These are phyloP conservation scores for Lycorma delicatula DNA, from an alignment of 1,140 invertebrate species.

Conservation along the genomic window DNA sequence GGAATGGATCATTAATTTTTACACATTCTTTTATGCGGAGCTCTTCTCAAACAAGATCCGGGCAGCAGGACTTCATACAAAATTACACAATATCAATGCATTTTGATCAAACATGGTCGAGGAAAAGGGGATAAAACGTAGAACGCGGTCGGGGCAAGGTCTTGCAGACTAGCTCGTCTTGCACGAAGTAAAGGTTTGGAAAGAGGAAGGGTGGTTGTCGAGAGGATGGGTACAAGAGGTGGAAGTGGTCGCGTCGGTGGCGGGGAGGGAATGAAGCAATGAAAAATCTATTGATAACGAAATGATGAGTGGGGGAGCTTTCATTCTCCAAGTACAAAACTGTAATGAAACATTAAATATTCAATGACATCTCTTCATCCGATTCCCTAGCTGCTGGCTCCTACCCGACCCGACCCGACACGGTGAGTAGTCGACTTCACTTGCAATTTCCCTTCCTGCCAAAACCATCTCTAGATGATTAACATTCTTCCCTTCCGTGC, in stretches of 20 bases:
- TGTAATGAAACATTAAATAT: conserved; percentile 20
- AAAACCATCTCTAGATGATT: no score
- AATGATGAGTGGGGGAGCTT: conserved; percentile 10
- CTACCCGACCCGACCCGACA: no score
- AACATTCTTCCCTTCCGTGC: no score
- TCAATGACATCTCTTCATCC: conserved; percentile 2
- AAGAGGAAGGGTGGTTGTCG: no score
- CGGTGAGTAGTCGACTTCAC: no score
- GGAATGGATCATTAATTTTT: conserved; percentile 19
- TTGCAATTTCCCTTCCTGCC: no score
- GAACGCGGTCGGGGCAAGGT: conserved; percentile 2
- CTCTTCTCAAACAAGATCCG: conserved; percentile 2
- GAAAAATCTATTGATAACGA: conserved; percentile 18
- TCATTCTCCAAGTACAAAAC: conserved; percentile 16
- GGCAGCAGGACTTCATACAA: conserved; percentile 10
- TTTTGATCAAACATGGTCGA: conserved; percentile 16
- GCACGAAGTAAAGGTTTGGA: no score
- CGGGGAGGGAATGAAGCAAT: not conserved
- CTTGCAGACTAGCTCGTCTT: no score
- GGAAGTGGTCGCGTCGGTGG: no score
- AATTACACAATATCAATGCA: conserved; percentile 15
- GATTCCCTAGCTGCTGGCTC: not conserved
- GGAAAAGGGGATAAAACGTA: not conserved
- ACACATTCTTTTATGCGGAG: conserved; percentile 16
- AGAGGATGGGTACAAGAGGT: no score